A percentile compares a stretch with the other conserved stretches of the same genome.
These are phyloP conservation scores for Carettochelys insculpta DNA, from an alignment of 2,113 vertebrate genomes.

Conservation along the genomic window DNA sequence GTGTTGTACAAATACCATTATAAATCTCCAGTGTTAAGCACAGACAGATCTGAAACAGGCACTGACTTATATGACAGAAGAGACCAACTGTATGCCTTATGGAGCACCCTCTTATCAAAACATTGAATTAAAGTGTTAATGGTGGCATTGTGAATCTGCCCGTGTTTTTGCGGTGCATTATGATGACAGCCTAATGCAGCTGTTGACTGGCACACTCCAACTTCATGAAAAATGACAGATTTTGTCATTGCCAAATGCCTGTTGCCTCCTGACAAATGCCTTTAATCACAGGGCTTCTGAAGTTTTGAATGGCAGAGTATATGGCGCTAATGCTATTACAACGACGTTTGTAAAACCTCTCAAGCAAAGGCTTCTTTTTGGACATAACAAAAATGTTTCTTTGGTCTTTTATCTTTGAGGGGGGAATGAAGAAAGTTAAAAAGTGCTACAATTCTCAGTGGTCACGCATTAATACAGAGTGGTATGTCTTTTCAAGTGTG, in stretches of 20 bases:
- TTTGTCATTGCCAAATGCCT: conserved; percentile 84
- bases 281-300: conserved; percentile 71
- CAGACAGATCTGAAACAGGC: conserved; percentile 6
- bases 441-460: conserved; percentile 44
- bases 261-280: conserved; percentile 74
- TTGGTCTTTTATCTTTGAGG: conserved; percentile 56
- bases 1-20: neutral
- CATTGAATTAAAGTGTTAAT: conserved; percentile 75
- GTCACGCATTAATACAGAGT: conserved; percentile 47
- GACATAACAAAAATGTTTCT: conserved; percentile 50
- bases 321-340: conserved; percentile 31
- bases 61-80: conserved; percentile 53
- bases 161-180: conserved; percentile 54
- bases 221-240: conserved; percentile 83
- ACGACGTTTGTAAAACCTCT: neutral
- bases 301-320: conserved; percentile 52
- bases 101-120: conserved; percentile 69
- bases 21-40: neutral
- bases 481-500: conserved; percentile 65
- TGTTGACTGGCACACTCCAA: conserved; percentile 88
- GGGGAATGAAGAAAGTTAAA: conserved; percentile 56
- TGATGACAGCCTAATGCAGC: conserved; percentile 82
- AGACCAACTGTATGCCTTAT: conserved; percentile 70
- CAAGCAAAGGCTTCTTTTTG: conserved; percentile 13
- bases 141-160: conserved; percentile 65